Percentiles rank a stretch among this genome's conserved stretches.
These are phyloP conservation scores for Achlya flavicornis DNA, from an alignment of 2,888 invertebrate species.

Conservation along the genomic window DNA sequence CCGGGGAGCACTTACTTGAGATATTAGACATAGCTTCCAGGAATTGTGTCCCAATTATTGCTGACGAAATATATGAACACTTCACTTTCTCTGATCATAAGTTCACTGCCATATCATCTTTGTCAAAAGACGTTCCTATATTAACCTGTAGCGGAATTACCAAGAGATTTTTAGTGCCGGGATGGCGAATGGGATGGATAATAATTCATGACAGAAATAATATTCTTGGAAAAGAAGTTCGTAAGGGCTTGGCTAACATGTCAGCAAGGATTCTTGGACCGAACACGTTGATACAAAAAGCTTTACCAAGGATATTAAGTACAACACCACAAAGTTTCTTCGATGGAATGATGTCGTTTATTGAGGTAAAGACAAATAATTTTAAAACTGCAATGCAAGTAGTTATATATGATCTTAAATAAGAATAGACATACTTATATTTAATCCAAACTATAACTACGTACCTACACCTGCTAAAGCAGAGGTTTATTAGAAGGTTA, in stretches of 20 bases:
- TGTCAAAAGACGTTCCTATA: conserved; percentile 94
- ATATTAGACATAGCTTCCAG: conserved; percentile 91
- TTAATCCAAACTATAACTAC: too few relatives aligned
- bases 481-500: too few relatives aligned
- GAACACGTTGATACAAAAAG: conserved; percentile 94
- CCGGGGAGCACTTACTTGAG: conserved; percentile 89
- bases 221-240: conserved; percentile 81
- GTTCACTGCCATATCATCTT: conserved; percentile 91
- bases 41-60: conserved; percentile 94
- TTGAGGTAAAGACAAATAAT: conserved; percentile 51
- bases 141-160: conserved; percentile 97
- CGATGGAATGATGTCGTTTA: conserved; percentile 85
- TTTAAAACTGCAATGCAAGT: too few relatives aligned
- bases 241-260: conserved; percentile 83
- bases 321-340: conserved; percentile 93
- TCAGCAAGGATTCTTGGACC: conserved; percentile 95
- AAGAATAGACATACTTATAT: too few relatives aligned
- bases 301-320: conserved; percentile 91
- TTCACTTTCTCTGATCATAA: conserved; percentile 92
- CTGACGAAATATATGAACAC: conserved; percentile 99
- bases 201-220: conserved; percentile 93
- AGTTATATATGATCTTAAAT: too few relatives aligned
- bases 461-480: too few relatives aligned
- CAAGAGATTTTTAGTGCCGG: conserved; percentile 97
- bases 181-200: conserved; percentile 99